Percentiles rank a stretch among this genome's conserved stretches.
Conservation (phyloP, 2,888 invertebrate species). For the Pilophorus perplexus region DNA sequence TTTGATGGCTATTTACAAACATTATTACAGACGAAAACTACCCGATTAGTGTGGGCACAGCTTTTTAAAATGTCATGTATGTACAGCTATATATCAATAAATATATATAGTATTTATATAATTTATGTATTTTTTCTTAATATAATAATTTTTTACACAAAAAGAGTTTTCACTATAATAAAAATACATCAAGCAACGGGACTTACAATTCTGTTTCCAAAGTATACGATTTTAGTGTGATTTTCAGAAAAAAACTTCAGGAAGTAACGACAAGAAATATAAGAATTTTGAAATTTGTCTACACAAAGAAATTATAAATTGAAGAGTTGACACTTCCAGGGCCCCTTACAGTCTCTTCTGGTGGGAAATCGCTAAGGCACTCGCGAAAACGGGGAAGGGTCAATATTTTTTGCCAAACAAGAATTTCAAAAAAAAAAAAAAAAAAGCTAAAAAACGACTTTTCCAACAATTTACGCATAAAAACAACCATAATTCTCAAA, state of each 20-base stretch:
- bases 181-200: slow-evolving; percentile 39
- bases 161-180: slow-evolving; percentile 23
- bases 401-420: neutral
- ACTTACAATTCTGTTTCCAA: slow-evolving; percentile 18
- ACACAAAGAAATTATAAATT: slow-evolving; percentile 8
- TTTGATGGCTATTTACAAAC: slow-evolving; percentile 33
- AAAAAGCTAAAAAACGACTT: neutral
- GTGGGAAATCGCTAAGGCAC: slow-evolving; percentile 35
- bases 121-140: slow-evolving; percentile 14
- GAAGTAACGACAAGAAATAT: slow-evolving; percentile 3
- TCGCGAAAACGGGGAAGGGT: slow-evolving; percentile 11
- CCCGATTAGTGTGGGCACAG: slow-evolving; percentile 18
- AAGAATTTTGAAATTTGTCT: slow-evolving; percentile 14
- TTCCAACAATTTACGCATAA: too few species aligned
- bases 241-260: slow-evolving; percentile 3
- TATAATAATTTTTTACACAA: slow-evolving; percentile 8
- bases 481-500: too few species aligned
- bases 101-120: slow-evolving; percentile 24
- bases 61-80: slow-evolving; percentile 17
- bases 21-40: slow-evolving; percentile 20
- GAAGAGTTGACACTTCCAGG: slow-evolving; percentile 32
- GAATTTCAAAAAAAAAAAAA: slow-evolving; percentile 17
- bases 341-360: slow-evolving; percentile 39
- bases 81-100: slow-evolving; percentile 25
- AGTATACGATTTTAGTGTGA: neutral